Percentiles rank a stretch among this genome's conserved stretches.
Evolutionary conservation across 2,888 invertebrate genomes (phyloP).

Genomic region (Diogma glabrata): DNA sequence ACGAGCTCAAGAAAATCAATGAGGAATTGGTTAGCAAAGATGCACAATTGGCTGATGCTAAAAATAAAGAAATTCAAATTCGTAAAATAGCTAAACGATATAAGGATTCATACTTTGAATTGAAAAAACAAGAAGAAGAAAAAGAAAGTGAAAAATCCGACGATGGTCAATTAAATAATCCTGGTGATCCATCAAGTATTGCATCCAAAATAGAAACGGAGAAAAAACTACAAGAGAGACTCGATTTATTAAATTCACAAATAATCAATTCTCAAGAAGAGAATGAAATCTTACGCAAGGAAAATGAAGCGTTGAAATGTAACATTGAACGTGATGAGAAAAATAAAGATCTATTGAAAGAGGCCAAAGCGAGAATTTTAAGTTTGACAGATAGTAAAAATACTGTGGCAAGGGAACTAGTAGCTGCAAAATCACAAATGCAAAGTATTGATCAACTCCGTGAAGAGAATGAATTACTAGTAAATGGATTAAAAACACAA

Average conservation of each 20-base stretch:
- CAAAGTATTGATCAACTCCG: constrained; percentile 42
- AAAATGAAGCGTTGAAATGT: constrained; percentile 52
- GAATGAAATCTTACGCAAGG: constrained; percentile 45
- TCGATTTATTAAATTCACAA: constrained; percentile 38
- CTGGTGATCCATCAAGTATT: background rate
- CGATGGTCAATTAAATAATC: constrained; percentile 28
- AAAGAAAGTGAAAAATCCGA: constrained; percentile 46
- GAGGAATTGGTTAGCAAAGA: constrained; percentile 58
- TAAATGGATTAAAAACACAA: constrained; percentile 54
- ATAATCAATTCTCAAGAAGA: constrained; percentile 38
- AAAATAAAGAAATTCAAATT: constrained; percentile 59
- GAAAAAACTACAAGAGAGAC: constrained; percentile 35
- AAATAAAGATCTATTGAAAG: constrained; percentile 54
- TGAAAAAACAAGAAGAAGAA: constrained; percentile 54
- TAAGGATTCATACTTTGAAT: constrained; percentile 72
- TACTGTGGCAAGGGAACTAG: constrained; percentile 45
- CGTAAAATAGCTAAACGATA: constrained; percentile 88
- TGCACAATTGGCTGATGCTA: constrained; percentile 51
- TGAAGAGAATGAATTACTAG: constrained; percentile 44
- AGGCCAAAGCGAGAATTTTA: constrained; percentile 62
- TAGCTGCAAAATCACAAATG: constrained; percentile 41
- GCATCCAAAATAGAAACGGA: constrained; percentile 32
- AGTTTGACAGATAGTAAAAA: constrained; percentile 59
- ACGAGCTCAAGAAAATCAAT: constrained; percentile 48
- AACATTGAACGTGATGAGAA: constrained; percentile 59